These are phyloP conservation scores for Ptychodera flava DNA, from an alignment of 35 echinoderm and acorn worm species.

Conservation along the genomic window DNA sequence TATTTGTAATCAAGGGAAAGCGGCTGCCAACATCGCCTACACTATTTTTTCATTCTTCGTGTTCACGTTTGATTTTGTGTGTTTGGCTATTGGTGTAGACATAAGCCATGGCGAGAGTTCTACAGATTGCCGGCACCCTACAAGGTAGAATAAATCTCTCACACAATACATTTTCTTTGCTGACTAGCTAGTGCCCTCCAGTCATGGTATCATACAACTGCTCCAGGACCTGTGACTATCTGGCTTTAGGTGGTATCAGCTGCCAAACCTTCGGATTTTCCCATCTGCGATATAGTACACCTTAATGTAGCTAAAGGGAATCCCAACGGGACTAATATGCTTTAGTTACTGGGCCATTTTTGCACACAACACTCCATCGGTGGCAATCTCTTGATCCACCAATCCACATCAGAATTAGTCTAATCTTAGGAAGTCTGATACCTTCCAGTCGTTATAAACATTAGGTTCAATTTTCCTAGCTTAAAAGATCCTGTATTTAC, in stretches of 20 bases:
- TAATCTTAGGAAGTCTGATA: constrained; percentile 2
- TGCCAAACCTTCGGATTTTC: background rate
- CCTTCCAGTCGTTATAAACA: background rate
- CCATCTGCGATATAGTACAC: background rate
- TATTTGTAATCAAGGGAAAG: no score
- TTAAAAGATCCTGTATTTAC: background rate
- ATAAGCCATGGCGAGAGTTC: constrained; percentile 5
- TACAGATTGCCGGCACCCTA: background rate
- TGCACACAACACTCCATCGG: background rate
- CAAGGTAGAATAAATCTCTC: constrained; percentile 5
- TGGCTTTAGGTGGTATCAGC: background rate
- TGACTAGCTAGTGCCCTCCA: constrained; percentile 6
- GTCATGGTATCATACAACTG: background rate
- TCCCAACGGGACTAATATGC: background rate
- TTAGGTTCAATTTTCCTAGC: background rate
- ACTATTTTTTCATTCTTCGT: no score
- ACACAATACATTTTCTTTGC: constrained; percentile 1
- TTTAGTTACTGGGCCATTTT: background rate
- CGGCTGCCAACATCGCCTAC: no score
- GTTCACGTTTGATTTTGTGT: no score
- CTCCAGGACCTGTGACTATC: background rate
- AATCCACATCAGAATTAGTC: background rate
- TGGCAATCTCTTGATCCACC: background rate
- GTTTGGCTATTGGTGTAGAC: no score
- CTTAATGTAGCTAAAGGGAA: background rate